phyloP scores from a whole-genome alignment of 2,888 invertebrate species.

The Gastrophysa polygoni region DNA sequence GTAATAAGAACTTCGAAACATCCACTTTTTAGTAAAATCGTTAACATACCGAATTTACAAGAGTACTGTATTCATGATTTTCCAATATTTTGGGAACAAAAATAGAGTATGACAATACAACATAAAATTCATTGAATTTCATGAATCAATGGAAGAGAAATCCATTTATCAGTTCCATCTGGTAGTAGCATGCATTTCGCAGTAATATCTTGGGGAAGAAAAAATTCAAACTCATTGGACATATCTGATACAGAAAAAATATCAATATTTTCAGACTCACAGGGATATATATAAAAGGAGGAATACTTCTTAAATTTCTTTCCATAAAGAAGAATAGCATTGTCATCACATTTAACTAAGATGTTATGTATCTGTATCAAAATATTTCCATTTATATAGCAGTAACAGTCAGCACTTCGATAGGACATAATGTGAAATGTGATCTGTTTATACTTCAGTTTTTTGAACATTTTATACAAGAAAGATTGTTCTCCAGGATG shows the following conservation, averaged over 20 bases:
- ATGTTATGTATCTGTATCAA: constrained; percentile 15
- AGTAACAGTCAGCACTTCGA: constrained; percentile 11
- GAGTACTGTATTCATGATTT: no score
- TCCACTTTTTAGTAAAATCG: no score
- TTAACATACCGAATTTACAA: no score
- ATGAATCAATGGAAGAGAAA: no score
- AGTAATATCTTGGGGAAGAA: not conserved
- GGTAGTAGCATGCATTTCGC: no score
- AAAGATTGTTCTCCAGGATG: not conserved
- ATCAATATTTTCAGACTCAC: constrained; percentile 11
- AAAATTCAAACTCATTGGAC: not conserved
- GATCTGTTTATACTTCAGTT: not conserved
- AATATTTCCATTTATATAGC: not conserved
- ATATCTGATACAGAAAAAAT: constrained; percentile 14
- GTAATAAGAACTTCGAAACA: no score
- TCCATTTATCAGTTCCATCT: no score
- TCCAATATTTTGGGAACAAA: no score
- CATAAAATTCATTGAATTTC: no score
- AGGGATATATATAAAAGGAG: constrained; percentile 12
- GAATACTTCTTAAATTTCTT: not conserved
- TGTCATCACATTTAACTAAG: not conserved
- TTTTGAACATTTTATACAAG: constrained; percentile 5
- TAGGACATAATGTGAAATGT: not conserved
- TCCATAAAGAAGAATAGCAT: not conserved
- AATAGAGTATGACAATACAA: no score